Evolutionary conservation across 92 coral and sea anemone genomes (phyloP).

Genomic region (Desmophyllum pertusum): DNA sequence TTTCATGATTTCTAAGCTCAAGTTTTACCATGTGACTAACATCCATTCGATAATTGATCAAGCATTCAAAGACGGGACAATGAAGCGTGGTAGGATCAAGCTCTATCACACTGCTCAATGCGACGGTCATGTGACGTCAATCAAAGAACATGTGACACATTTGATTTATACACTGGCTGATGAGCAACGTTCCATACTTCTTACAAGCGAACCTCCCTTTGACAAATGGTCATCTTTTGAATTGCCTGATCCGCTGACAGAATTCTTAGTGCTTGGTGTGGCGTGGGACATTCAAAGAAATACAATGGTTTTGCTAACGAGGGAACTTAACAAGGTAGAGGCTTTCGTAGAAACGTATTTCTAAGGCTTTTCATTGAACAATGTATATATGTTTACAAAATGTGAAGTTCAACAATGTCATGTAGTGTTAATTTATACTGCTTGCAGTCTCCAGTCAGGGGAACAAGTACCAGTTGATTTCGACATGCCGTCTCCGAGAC

Average conservation of each 20-base stretch:
- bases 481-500: no score
- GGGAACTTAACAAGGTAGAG: constrained; percentile 59
- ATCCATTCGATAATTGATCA: constrained; percentile 56
- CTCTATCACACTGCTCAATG: constrained; percentile 79
- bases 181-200: constrained; percentile 50
- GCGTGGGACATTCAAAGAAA: constrained; percentile 73
- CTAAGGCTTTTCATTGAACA: no score
- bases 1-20: constrained; percentile 48
- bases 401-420: no score
- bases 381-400: no score
- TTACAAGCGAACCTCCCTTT: constrained; percentile 78
- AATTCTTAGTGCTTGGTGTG: constrained; percentile 46
- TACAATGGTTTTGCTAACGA: constrained; percentile 49
- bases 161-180: constrained; percentile 45
- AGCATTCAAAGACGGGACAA: constrained; percentile 42
- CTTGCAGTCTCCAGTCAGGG: no score
- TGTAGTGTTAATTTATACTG: no score
- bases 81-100: constrained; percentile 44
- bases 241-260: constrained; percentile 18
- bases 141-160: constrained; percentile 54
- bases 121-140: constrained; percentile 50
- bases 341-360: no score
- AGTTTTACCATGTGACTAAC: constrained; percentile 53
- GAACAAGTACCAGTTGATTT: no score
- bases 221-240: constrained; percentile 59